These are phyloP conservation scores for Clavelina lepadiformis DNA, from an alignment of 23 tunicate genomes.

Conservation along the genomic window DNA sequence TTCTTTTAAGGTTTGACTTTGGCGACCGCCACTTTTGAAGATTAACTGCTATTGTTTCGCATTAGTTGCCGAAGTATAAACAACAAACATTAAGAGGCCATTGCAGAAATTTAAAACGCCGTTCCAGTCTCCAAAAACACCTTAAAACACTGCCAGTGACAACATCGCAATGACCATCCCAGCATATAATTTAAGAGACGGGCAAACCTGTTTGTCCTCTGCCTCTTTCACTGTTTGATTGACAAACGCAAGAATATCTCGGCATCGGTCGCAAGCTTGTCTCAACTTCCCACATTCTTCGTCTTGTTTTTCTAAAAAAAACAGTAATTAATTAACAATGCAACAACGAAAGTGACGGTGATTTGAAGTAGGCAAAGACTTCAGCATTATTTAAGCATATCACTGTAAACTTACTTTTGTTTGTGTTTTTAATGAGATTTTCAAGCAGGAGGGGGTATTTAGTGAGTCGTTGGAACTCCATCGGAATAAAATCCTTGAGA, in stretches of 20 bases:
- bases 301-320: conserved; percentile 51
- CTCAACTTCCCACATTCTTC: conserved; percentile 28
- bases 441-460: conserved; percentile 83
- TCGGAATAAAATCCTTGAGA: conserved; percentile 84
- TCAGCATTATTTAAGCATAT: background rate
- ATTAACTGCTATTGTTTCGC: no score
- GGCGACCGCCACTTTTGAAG: no score
- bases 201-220: conserved; percentile 69
- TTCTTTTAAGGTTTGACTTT: no score
- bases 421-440: conserved; percentile 65
- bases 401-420: conserved; percentile 76
- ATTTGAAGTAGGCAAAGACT: background rate
- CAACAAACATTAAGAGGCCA: no score
- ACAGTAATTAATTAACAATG: background rate
- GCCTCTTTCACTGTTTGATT: conserved; percentile 83
- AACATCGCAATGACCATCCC: background rate
- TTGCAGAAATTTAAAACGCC: no score
- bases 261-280: conserved; percentile 45
- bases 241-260: conserved; percentile 69
- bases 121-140: no score
- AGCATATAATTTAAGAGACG: no score
- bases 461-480: conserved; percentile 79
- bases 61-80: no score
- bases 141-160: no score
- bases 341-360: background rate